Evolutionary conservation across 2,797 vertebrate species (phyloP).

Genomic region (Enteromius fasciolatus): DNA sequence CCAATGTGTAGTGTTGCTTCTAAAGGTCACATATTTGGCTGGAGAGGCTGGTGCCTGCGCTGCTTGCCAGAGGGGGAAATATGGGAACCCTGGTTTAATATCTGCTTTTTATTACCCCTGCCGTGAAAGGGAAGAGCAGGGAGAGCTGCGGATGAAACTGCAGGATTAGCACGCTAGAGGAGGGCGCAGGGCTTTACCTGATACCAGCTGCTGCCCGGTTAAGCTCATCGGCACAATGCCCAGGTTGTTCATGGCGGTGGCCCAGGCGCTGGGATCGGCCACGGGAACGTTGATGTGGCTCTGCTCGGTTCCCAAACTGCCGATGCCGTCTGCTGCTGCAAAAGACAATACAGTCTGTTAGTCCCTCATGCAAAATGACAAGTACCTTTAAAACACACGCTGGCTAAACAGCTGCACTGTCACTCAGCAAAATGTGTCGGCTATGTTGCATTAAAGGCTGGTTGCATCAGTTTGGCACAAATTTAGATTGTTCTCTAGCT

Average conservation of each 20-base stretch:
- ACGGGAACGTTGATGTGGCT: conserved; percentile 86
- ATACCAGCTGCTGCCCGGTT: conserved; percentile 87
- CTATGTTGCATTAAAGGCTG: background rate
- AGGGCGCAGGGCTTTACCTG: conserved; percentile 81
- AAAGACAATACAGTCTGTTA: conserved; percentile 31
- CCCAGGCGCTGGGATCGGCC: conserved; percentile 88
- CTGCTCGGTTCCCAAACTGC: conserved; percentile 85
- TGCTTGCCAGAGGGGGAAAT: conserved; percentile 37
- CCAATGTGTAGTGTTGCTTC: conserved; percentile 44
- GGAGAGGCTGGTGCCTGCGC: conserved; percentile 8
- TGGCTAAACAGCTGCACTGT: conserved; percentile 18
- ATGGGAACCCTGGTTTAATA: conserved; percentile 40
- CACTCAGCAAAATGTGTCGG: background rate
- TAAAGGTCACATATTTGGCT: conserved; percentile 60
- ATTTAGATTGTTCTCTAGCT: background rate
- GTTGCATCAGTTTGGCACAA: background rate
- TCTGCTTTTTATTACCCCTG: conserved; percentile 14
- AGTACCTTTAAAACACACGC: conserved; percentile 14
- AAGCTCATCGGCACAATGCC: conserved; percentile 91
- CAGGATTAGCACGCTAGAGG: conserved; percentile 14
- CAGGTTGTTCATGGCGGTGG: conserved; percentile 94
- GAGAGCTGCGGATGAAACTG: background rate
- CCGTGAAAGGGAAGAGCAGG: conserved; percentile 1
- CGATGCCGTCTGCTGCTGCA: conserved; percentile 86
- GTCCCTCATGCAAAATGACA: conserved; percentile 13